Percentiles rank a stretch among this genome's conserved stretches.
Conservation (phyloP, 53 echinoderm and acorn worm species). For the Temnopleurus reevesii region DNA sequence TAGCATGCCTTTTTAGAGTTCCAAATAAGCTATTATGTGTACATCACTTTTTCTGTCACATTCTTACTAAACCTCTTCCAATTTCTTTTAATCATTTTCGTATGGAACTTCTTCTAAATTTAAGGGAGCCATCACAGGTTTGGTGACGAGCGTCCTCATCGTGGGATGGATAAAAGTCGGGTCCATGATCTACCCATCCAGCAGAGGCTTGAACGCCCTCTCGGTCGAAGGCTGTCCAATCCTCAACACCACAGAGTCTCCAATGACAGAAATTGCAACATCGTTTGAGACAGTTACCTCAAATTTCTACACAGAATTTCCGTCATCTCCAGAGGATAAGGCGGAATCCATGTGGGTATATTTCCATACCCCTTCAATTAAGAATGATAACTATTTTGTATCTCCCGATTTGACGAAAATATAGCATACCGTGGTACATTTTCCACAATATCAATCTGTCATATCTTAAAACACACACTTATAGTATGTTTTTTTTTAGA, state of each 20-base stretch:
- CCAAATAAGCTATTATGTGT: too few species aligned
- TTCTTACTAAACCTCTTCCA: too few species aligned
- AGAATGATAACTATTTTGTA: too few species aligned
- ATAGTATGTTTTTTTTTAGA: too few species aligned
- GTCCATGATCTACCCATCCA: constrained; percentile 25
- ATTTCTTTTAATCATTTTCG: too few species aligned
- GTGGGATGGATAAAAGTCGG: constrained; percentile 19
- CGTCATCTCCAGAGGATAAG: background rate
- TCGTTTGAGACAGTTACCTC: background rate
- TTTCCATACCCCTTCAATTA: background rate
- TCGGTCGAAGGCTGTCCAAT: constrained; percentile 37
- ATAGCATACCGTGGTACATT: too few species aligned
- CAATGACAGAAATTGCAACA: background rate
- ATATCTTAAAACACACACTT: too few species aligned
- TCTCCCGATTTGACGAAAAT: too few species aligned
- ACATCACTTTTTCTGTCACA: too few species aligned
- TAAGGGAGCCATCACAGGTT: constrained; percentile 24
- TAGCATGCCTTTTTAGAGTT: too few species aligned
- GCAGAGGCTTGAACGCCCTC: background rate
- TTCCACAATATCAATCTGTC: too few species aligned
- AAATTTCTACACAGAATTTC: background rate
- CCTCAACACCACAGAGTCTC: constrained; percentile 14
- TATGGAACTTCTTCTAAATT: too few species aligned
- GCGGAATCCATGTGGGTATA: background rate
- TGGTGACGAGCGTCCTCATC: constrained; percentile 37